phyloP scores from a whole-genome alignment of 2,888 invertebrate genomes.

The Acronicta leporina region DNA sequence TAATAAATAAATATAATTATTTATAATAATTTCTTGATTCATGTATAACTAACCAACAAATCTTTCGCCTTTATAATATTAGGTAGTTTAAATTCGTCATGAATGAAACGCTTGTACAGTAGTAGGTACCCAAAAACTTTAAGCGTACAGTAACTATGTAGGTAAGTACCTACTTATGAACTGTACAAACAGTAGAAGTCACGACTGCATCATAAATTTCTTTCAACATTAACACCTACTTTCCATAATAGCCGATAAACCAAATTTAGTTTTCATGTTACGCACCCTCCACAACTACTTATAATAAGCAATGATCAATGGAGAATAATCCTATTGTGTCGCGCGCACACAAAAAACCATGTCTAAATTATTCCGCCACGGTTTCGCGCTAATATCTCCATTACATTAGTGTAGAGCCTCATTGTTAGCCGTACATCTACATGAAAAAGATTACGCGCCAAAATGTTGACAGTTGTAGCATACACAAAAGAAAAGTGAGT shows the following conservation, averaged over 20 bases:
- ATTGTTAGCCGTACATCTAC: conserved; percentile 71
- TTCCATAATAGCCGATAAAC: conserved; percentile 89
- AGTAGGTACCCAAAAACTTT: conserved; percentile 23
- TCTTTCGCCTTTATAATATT: too few species aligned
- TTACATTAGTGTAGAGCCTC: conserved; percentile 81
- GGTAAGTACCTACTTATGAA: too few species aligned
- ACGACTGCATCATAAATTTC: conserved; percentile 85
- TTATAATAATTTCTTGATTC: too few species aligned
- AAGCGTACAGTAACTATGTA: conserved; percentile 69
- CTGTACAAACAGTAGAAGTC: conserved; percentile 78
- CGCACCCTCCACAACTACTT: conserved; percentile 86
- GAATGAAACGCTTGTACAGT: too few species aligned
- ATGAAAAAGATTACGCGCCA: conserved; percentile 83
- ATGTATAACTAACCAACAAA: background rate
- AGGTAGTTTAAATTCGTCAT: too few species aligned
- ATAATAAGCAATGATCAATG: conserved; percentile 89
- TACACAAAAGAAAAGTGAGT: conserved; percentile 80
- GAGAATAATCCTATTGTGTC: conserved; percentile 88
- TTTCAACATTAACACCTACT: conserved; percentile 88
- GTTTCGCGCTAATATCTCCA: conserved; percentile 87
- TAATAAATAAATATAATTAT: too few species aligned
- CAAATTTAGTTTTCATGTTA: conserved; percentile 89
- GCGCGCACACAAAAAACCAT: conserved; percentile 86
- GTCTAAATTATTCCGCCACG: conserved; percentile 87
- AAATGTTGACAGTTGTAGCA: conserved; percentile 85